Evolutionary conservation across 2,888 invertebrate genomes (phyloP).

Genomic region (Trachelus stipa): DNA sequence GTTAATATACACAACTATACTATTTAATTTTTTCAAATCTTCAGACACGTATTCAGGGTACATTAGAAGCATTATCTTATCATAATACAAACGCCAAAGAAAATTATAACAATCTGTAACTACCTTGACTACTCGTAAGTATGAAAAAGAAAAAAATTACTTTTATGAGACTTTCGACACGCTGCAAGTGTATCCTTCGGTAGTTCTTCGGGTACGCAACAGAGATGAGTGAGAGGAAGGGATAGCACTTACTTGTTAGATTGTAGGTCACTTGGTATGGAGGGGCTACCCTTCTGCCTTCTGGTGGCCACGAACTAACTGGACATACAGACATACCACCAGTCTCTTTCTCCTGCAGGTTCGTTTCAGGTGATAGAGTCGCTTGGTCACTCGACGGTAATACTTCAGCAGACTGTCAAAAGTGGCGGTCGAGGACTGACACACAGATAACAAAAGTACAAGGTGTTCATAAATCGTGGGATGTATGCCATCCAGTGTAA

Average conservation of each 20-base stretch:
- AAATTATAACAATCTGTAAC: no score
- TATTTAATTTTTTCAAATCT: no score
- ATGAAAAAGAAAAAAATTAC: neutral
- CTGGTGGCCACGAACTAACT: constrained; percentile 60
- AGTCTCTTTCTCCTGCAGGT: constrained; percentile 59
- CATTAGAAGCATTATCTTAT: no score
- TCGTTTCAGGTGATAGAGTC: constrained; percentile 51
- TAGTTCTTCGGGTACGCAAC: neutral
- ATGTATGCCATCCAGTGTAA: neutral
- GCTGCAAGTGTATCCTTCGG: neutral
- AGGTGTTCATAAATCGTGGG: neutral
- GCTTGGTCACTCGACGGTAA: constrained; percentile 2
- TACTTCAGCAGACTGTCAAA: neutral
- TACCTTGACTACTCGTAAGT: neutral
- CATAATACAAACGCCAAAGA: no score
- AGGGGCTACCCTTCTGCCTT: constrained; percentile 56
- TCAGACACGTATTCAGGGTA: no score
- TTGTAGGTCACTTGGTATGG: constrained; percentile 61
- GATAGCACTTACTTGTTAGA: constrained; percentile 42
- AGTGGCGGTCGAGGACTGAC: neutral
- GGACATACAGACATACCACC: constrained; percentile 57
- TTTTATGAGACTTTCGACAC: neutral
- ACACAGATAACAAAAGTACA: neutral
- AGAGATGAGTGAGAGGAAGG: constrained; percentile 32
- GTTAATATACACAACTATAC: no score